A percentile compares a stretch with the other conserved stretches of the same genome.
phyloP scores from a whole-genome alignment of 1,140 invertebrate genomes.

The Pseudomyrmex gracilis region DNA sequence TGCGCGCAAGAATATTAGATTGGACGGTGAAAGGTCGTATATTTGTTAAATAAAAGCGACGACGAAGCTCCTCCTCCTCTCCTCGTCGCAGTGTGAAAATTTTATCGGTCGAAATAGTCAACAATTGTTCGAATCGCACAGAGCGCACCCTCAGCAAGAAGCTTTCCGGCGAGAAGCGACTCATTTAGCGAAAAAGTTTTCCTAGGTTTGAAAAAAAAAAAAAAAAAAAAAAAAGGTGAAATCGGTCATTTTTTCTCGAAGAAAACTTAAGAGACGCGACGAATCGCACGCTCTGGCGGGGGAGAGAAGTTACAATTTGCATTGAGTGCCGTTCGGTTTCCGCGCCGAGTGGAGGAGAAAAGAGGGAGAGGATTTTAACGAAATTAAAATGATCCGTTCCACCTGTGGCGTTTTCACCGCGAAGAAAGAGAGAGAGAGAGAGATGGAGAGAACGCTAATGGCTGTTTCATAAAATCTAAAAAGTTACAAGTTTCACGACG shows the following conservation, averaged over 20 bases:
- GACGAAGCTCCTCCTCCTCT: background rate
- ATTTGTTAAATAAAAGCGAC: conserved; percentile 19
- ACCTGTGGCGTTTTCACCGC: conserved; percentile 61
- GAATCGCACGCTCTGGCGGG: background rate
- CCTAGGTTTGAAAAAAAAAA: conserved; percentile 6
- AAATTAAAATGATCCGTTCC: conserved; percentile 59
- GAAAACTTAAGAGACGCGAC: conserved; percentile 3
- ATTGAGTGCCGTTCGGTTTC: conserved; percentile 33
- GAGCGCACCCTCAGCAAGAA: conserved; percentile 10
- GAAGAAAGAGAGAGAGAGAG: too few species aligned
- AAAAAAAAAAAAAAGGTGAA: conserved; percentile 7
- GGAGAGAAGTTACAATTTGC: conserved; percentile 30
- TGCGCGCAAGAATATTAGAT: conserved; percentile 2
- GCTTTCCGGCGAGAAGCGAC: conserved; percentile 1
- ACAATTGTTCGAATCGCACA: background rate
- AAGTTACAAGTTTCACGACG: conserved; percentile 45
- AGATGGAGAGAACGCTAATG: background rate
- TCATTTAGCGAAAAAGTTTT: background rate
- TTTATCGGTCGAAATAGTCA: conserved; percentile 2
- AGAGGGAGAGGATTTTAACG: conserved; percentile 21
- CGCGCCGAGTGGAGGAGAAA: background rate
- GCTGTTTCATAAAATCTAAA: conserved; percentile 44
- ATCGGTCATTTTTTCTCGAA: conserved; percentile 24
- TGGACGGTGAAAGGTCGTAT: conserved; percentile 11
- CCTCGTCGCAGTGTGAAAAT: conserved; percentile 1